Conservation (phyloP, 2,888 invertebrate species). For the Acanthoscelides obtectus region DNA sequence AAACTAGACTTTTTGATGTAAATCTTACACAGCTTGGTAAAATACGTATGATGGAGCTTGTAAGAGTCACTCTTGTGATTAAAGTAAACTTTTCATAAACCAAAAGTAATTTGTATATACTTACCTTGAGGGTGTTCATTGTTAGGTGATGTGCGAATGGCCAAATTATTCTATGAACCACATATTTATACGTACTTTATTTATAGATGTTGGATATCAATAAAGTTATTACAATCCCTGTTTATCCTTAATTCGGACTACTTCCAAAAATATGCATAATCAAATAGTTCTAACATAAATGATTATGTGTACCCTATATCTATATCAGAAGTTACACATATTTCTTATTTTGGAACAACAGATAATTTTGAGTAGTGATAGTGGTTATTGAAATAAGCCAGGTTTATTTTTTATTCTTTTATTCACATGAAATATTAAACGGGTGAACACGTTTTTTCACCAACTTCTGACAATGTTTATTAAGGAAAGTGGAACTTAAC, state of each 20-base stretch:
- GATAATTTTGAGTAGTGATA: no score
- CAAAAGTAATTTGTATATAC: neutral
- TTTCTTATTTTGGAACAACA: no score
- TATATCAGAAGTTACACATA: no score
- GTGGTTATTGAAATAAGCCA: no score
- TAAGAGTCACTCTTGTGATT: no score
- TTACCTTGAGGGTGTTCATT: neutral
- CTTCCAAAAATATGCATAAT: neutral
- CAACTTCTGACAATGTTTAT: neutral
- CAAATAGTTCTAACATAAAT: no score
- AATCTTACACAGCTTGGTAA: no score
- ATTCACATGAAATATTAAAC: neutral
- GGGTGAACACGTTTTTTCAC: neutral
- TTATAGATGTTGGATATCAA: neutral
- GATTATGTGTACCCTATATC: no score
- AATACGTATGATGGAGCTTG: no score
- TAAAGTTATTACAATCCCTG: neutral
- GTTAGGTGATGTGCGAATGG: neutral
- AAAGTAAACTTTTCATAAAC: no score
- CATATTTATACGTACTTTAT: neutral
- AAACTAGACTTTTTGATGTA: no score
- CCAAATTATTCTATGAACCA: neutral
- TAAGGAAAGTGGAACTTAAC: constrained; percentile 21
- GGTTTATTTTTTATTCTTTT: neutral
- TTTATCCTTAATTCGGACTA: neutral